These are phyloP conservation scores for Paraescarpia echinospica DNA, from an alignment of 1,140 invertebrate genomes.

Conservation along the genomic window DNA sequence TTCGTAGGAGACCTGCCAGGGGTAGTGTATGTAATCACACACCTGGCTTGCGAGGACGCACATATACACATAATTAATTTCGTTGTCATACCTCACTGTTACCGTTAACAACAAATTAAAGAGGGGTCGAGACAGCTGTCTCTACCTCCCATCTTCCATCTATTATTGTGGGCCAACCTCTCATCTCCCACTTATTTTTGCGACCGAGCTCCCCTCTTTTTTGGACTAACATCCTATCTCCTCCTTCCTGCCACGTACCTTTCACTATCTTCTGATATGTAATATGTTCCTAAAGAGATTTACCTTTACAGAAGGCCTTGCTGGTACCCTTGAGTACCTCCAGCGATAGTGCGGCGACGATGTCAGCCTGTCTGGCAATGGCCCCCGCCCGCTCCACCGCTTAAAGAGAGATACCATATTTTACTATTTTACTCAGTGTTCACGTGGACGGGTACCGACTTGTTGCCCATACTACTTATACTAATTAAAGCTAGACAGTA, in stretches of 20 bases:
- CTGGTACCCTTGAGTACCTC: conserved; percentile 76
- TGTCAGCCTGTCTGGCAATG: conserved; percentile 70
- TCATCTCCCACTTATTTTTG: no score
- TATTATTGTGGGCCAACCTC: not conserved
- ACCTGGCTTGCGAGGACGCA: no score
- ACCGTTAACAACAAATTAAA: not conserved
- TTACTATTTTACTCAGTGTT: not conserved
- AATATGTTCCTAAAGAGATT: conserved; percentile 28
- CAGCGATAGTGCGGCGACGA: conserved; percentile 72
- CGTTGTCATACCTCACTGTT: conserved; percentile 23
- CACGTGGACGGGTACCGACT: not conserved
- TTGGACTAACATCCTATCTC: no score
- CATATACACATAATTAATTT: not conserved
- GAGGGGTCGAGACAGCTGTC: no score
- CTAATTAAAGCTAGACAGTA: conserved; percentile 7
- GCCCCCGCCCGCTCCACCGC: conserved; percentile 63
- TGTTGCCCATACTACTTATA: not conserved
- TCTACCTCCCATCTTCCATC: no score
- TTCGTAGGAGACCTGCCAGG: no score
- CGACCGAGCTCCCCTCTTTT: no score
- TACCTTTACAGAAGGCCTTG: conserved; percentile 71
- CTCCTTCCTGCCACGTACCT: no score
- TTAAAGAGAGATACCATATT: conserved; percentile 14
- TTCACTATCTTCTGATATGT: not conserved
- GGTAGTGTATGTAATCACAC: no score